Percentiles rank a stretch among this genome's conserved stretches.
These are phyloP conservation scores for Pyralis farinalis DNA, from an alignment of 2,888 invertebrate species.

Conservation along the genomic window DNA sequence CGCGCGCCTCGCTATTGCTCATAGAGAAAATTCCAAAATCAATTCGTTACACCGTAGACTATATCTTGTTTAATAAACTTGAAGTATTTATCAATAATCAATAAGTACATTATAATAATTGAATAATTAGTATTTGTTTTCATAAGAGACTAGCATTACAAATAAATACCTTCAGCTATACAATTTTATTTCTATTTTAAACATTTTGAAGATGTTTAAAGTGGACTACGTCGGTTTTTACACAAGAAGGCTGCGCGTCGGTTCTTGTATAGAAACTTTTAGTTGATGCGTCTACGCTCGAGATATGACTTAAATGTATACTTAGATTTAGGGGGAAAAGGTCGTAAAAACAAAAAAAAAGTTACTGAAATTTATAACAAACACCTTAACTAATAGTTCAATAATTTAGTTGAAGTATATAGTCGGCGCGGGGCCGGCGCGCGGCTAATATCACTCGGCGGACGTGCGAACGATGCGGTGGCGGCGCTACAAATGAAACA, in stretches of 20 bases:
- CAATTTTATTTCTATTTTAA: constrained; percentile 77
- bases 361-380: constrained; percentile 81
- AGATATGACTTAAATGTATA: constrained; percentile 79
- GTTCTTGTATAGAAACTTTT: constrained; percentile 62
- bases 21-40: constrained; percentile 74
- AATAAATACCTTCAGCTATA: constrained; percentile 81
- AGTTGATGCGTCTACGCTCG: constrained; percentile 75
- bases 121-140: constrained; percentile 80
- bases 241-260: constrained; percentile 53
- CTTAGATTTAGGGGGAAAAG: constrained; percentile 77
- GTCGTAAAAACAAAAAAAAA: constrained; percentile 77
- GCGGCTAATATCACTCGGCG: constrained; percentile 36
- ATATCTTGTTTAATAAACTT: constrained; percentile 78
- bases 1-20: constrained; percentile 56
- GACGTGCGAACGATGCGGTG: constrained; percentile 20
- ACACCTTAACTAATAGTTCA: constrained; percentile 79
- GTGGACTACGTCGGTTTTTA: constrained; percentile 71
- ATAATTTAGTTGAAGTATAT: constrained; percentile 70
- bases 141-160: constrained; percentile 81
- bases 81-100: constrained; percentile 81
- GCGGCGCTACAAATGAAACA: constrained; percentile 55
- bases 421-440: constrained; percentile 37
- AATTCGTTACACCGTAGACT: constrained; percentile 61
- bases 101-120: constrained; percentile 81
- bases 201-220: constrained; percentile 77